phyloP scores from a whole-genome alignment of 2,888 invertebrate genomes.

The Conomelus anceps region DNA sequence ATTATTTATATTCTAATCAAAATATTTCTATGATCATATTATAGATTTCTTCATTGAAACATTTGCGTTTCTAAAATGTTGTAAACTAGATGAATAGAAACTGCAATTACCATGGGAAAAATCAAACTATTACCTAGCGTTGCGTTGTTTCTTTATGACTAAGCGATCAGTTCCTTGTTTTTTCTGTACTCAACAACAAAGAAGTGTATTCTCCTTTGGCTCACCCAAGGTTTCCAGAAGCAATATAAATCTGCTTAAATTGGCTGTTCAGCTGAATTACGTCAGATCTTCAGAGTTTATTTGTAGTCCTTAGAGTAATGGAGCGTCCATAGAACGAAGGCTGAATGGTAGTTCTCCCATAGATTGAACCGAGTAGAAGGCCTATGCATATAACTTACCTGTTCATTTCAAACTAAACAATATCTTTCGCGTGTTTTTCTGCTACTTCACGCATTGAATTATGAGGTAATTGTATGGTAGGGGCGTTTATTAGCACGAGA shows the following conservation, averaged over 20 bases:
- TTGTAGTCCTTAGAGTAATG: not conserved
- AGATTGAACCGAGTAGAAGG: not conserved
- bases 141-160: not conserved
- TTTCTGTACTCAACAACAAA: not conserved
- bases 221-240: not conserved
- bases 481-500: not conserved
- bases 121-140: not conserved
- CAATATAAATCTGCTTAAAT: not conserved
- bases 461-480: not conserved
- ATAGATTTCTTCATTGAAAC: not conserved
- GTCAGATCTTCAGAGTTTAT: not conserved
- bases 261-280: not conserved
- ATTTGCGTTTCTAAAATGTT: not conserved
- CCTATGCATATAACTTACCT: not conserved
- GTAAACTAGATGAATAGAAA: not conserved
- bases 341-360: not conserved
- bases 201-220: not conserved
- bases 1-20: too few species aligned
- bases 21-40: too few species aligned
- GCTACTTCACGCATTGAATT: not conserved
- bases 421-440: not conserved
- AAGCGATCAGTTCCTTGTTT: not conserved
- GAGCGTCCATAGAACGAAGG: not conserved
- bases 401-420: not conserved
- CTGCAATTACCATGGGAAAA: not conserved